phyloP scores from a whole-genome alignment of 2,888 invertebrate genomes.

The Stegophylla sp. region DNA sequence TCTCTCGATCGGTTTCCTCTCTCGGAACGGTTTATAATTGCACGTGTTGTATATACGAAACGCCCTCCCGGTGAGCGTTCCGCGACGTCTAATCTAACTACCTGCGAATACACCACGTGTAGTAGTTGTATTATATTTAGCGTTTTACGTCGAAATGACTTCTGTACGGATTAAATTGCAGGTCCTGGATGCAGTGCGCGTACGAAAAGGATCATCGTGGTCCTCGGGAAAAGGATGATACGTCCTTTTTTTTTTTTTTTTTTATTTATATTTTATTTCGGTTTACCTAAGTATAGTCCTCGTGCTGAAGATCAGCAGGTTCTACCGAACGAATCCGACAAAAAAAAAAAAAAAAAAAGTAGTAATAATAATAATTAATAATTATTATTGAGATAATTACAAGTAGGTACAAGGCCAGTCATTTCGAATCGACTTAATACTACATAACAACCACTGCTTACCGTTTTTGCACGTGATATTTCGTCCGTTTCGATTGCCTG shows the following conservation, averaged over 20 bases:
- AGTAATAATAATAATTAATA: too few relatives aligned
- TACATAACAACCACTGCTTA: background rate
- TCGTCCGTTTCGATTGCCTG: constrained; percentile 24
- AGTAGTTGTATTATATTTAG: too few relatives aligned
- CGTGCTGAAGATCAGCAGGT: background rate
- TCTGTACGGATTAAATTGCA: constrained; percentile 52
- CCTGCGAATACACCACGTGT: too few relatives aligned
- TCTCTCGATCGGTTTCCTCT: too few relatives aligned
- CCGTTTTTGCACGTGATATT: constrained; percentile 47
- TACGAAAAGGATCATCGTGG: background rate
- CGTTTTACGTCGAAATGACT: constrained; percentile 24
- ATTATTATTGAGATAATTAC: constrained; percentile 25
- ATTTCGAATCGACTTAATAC: background rate
- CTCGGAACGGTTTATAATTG: too few relatives aligned
- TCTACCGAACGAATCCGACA: background rate
- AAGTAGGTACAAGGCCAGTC: background rate
- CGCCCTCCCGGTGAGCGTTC: too few relatives aligned
- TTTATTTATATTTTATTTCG: background rate
- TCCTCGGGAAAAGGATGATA: background rate
- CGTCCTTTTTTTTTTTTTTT: too few relatives aligned
- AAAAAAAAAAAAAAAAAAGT: constrained; percentile 14
- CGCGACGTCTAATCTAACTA: too few relatives aligned
- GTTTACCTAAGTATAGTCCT: constrained; percentile 11
- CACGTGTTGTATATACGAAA: too few relatives aligned
- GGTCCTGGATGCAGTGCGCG: background rate